A percentile compares a stretch with the other conserved stretches of the same genome.
phyloP scores from a whole-genome alignment of 2,113 vertebrate genomes.

The Thryonomys swinderianus region DNA sequence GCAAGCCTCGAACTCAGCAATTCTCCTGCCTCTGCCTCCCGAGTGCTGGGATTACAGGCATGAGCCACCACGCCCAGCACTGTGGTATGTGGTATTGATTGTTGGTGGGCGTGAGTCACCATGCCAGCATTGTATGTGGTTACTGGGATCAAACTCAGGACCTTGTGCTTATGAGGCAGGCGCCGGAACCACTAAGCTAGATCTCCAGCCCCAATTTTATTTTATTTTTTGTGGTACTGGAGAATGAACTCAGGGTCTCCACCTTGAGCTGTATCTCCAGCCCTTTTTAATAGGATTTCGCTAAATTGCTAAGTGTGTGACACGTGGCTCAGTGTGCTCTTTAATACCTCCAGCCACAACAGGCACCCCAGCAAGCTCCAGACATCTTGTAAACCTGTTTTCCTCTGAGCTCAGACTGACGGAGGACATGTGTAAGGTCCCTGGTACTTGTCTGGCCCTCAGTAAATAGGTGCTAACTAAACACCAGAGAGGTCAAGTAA shows the following conservation, averaged over 20 bases:
- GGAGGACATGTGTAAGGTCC: rapidly evolving
- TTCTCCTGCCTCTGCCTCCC: too few species aligned
- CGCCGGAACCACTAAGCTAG: too few species aligned
- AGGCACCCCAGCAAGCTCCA: neutral
- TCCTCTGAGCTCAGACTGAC: neutral
- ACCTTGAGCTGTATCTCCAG: neutral
- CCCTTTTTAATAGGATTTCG: neutral
- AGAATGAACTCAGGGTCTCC: neutral
- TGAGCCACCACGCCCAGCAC: too few species aligned
- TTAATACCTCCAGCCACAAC: rapidly evolving
- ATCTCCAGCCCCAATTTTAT: too few species aligned
- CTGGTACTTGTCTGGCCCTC: neutral
- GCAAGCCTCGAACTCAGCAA: too few species aligned
- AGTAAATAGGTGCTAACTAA: neutral
- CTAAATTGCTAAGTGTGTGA: neutral
- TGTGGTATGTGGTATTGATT: too few species aligned
- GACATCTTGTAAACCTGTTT: neutral
- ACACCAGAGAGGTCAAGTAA: neutral
- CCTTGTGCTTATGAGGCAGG: too few species aligned
- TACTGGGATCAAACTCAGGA: too few species aligned
- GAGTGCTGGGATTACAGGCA: too few species aligned
- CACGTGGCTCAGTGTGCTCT: neutral
- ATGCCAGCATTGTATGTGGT: too few species aligned
- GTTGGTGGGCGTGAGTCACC: too few species aligned
- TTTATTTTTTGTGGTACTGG: neutral